Percentiles rank a stretch among this genome's conserved stretches.
Evolutionary conservation across 1,140 invertebrate genomes (phyloP).

Genomic region (Scylla paramamosain): DNA sequence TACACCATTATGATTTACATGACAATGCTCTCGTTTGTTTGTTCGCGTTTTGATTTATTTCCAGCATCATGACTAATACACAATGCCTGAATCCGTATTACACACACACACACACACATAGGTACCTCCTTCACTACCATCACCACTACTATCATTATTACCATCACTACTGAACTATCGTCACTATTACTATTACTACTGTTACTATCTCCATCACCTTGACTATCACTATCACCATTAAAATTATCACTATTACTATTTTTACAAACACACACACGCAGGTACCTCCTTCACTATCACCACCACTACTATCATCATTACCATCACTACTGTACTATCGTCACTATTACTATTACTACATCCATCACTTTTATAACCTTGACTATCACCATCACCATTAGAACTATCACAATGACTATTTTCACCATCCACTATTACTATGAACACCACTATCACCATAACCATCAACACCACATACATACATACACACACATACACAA

Average conservation of each 20-base stretch:
- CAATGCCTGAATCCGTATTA: not conserved
- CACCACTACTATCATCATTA: not conserved
- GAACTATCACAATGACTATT: not conserved
- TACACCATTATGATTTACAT: not conserved
- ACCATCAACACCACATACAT: not conserved
- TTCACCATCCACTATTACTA: not conserved
- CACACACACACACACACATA: not conserved
- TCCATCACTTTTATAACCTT: not conserved
- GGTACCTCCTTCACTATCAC: not conserved
- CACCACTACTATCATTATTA: not conserved
- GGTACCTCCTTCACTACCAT: not conserved
- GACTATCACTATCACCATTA: not conserved
- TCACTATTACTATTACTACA: not conserved
- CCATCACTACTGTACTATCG: not conserved
- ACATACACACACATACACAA: no score
- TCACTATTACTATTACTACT: not conserved
- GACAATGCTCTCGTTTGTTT: not conserved
- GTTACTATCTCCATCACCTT: not conserved
- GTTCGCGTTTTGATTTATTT: not conserved
- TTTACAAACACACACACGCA: not conserved
- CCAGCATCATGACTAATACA: not conserved
- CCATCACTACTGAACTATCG: not conserved
- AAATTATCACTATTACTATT: not conserved
- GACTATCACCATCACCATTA: not conserved
- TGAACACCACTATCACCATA: not conserved